Evolutionary conservation across 2,888 invertebrate genomes (phyloP), one percentile per base, ranked within the genome.

Genomic region (Hirtodrosophila alboralis): DNA sequence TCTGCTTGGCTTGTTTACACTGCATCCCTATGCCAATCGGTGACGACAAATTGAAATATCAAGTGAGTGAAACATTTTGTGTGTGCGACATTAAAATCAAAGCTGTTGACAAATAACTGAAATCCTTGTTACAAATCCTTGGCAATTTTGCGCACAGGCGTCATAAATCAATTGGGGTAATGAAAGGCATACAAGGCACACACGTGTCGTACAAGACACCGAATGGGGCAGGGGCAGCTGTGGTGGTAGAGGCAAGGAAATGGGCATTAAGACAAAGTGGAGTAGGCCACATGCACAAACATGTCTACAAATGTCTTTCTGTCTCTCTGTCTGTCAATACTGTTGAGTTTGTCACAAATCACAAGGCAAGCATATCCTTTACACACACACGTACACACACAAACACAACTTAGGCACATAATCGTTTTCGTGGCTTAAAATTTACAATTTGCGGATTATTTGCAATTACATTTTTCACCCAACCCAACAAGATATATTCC

Each of bases 81-180:
- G 47, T 57, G 47, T 38, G 51, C 40, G 58, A 76, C 73, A 79
- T 83, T 76, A 79, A 76, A 84, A 83, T 79, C 72, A 77, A 83
- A 83, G 66, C 78, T 71, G 76, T 85, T 84, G 84, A 84, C 84
- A 84, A 84, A 85, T 81, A 84, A 75, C 73, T 70, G 62, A 79
- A 83, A 79, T 76, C 79, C 77, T 60, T 59, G 66, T 45, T 62
- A 67, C 68, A 79, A 81, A 84, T 81, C 81, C 81, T 67, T 66
- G 63, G 64, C 72, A 79, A 84, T 79, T 84, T 75, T 48, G 66
- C 57, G 63, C 71, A 65, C 85, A 85, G 79, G 83, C 80, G 65
- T 72, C 73, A 85, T 84, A 85, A 84, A 84, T 84, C 84, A 84
- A 85, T 79, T 77, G 80, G 68, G 68, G 66, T 56, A 84, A 84